Percentiles rank a stretch among this genome's conserved stretches.
Evolutionary conservation across 2,888 invertebrate species (phyloP).

Genomic region (Bombylius major): DNA sequence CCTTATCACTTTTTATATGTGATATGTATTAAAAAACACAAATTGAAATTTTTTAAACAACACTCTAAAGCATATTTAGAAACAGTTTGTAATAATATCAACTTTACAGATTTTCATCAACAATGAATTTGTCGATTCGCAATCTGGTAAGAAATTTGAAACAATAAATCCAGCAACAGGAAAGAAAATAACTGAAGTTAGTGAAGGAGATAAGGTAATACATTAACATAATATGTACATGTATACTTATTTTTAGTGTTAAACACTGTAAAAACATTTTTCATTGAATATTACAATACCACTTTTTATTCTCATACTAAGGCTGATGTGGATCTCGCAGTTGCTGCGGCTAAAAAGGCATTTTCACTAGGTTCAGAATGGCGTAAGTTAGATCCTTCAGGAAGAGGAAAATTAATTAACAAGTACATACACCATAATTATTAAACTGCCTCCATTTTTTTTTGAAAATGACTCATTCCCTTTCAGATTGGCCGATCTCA

Average conservation of each 20-base stretch:
- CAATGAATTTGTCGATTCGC: conserved; percentile 70
- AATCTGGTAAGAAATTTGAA: conserved; percentile 73
- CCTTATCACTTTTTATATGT: background rate
- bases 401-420: conserved; percentile 57
- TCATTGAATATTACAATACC: background rate
- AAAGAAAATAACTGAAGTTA: conserved; percentile 57
- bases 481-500: conserved; percentile 56
- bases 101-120: conserved; percentile 62
- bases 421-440: conserved; percentile 35
- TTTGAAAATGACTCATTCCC: no score
- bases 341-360: conserved; percentile 64
- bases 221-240: no score
- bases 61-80: no score
- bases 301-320: no score
- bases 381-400: conserved; percentile 71
- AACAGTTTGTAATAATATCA: no score
- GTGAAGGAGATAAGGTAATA: conserved; percentile 72
- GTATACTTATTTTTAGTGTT: background rate
- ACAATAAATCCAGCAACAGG: conserved; percentile 75
- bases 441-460: no score
- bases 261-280: background rate
- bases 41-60: no score
- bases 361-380: conserved; percentile 60
- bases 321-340: conserved; percentile 72
- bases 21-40: background rate